Evolutionary conservation across 2,113 vertebrate genomes (phyloP), one percentile per base, ranked within the genome.

Genomic region (Myanophis thanlyinensis): DNA sequence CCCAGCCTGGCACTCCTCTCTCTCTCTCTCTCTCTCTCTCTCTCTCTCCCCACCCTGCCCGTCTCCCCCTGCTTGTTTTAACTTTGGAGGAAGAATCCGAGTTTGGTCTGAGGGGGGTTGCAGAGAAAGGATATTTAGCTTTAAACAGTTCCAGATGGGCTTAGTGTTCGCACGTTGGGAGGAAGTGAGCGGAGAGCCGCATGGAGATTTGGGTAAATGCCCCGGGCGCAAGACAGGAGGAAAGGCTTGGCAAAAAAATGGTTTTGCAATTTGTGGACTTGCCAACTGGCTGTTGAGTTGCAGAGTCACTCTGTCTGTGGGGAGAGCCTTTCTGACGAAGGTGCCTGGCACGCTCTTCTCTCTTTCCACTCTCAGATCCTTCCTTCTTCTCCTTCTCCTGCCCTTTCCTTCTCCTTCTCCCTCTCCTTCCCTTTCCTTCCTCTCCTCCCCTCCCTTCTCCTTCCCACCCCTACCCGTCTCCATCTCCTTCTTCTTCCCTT

Each of bases 91-190:
- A 98, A 97, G 98, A 98, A 98, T 98, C 97, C 97, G 97, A 96
- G 96, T 97, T 96, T 93, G 93, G 95, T 93, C 95, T 91, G 96
- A 56, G 30, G 94, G 93, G 95, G 91, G 94, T 96, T 94, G 93
- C 92, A 94, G 94, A 92, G 96, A 95, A 92, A 59, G 93, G 96
- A 95, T 97, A 98, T 98, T 98, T 98, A 96, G 97, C 97, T 97
- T 98, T 98, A 98, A 98, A 97, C 97, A 98, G 98, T 98, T 98
- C 98, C 98, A 98, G 97, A 98, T 98, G 98, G 97, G 96, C 95
- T 97, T 95, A 92, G 97, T 97, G 95, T 97, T 95, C 87, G 90
- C 97, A 96, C 96, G 94, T 95, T n/a, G 96, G 92, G 95, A 97
- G 98, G 97, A 98, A 98, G 97, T 95, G 87, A 97, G 96, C 15